Evolutionary conservation across 2,113 vertebrate genomes (phyloP).

Genomic region (Rhinolophus ferrumequinum): DNA sequence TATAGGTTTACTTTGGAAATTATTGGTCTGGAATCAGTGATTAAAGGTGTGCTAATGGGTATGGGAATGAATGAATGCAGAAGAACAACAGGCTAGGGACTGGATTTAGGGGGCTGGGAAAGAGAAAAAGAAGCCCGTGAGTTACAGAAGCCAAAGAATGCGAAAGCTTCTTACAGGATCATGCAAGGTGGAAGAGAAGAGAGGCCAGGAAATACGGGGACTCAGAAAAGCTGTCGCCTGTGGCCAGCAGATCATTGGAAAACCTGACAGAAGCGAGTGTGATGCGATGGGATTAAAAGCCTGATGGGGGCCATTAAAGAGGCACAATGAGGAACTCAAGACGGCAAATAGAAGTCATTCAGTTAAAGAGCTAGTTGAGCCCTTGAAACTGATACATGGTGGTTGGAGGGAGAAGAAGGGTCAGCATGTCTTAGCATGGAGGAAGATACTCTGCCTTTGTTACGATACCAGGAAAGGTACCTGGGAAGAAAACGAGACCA

Average conservation of each 20-base stretch:
- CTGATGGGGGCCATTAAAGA: background rate
- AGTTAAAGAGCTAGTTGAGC: background rate
- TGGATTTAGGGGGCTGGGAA: background rate
- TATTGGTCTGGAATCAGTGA: background rate
- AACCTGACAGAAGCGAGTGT: background rate
- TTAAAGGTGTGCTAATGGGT: background rate
- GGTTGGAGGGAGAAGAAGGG: background rate
- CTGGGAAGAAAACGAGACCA: background rate
- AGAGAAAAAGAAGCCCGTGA: background rate
- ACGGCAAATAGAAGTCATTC: background rate
- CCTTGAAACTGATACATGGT: constrained; percentile 25
- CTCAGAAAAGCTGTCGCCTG: background rate
- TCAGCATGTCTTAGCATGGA: background rate
- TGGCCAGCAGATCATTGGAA: background rate
- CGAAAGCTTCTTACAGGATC: background rate
- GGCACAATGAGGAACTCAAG: background rate
- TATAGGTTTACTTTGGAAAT: background rate
- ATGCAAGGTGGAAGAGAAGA: background rate
- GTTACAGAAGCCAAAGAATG: background rate
- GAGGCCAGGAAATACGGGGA: background rate
- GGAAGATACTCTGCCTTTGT: background rate
- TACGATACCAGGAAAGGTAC: background rate
- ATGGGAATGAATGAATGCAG: background rate
- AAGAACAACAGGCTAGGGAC: background rate
- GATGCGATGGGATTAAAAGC: background rate